Conservation (phyloP, 1,140 invertebrate genomes). For the Phortica variegata region DNA sequence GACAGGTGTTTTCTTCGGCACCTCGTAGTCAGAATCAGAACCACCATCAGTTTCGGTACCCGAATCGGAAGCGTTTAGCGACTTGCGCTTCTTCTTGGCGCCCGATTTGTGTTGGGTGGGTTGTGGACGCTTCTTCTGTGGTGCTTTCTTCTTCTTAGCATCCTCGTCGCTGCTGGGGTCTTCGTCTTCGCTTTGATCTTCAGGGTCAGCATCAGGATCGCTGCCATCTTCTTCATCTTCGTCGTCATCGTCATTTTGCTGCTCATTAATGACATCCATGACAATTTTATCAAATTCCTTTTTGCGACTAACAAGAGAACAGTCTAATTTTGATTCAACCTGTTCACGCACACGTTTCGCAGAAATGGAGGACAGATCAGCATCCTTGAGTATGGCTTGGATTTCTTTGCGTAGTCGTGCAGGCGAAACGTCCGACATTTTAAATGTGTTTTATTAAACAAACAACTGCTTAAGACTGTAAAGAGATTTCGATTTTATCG, state of each 20-base stretch:
- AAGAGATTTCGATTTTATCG: too few relatives aligned
- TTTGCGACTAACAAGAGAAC: conserved; percentile 74
- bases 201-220: conserved; percentile 60
- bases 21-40: conserved; percentile 77
- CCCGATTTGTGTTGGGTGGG: conserved; percentile 54
- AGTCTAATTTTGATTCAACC: conserved; percentile 77
- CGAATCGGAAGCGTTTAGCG: conserved; percentile 42
- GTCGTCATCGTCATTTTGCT: conserved; percentile 59
- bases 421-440: conserved; percentile 52
- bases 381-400: conserved; percentile 75
- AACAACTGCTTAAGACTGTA: too few relatives aligned
- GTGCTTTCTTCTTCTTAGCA: conserved; percentile 50
- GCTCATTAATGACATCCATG: conserved; percentile 63
- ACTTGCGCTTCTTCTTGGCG: conserved; percentile 63
- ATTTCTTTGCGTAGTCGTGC: conserved; percentile 43
- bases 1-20: conserved; percentile 60
- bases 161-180: conserved; percentile 57
- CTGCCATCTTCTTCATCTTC: conserved; percentile 68
- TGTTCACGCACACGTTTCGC: conserved; percentile 89
- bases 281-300: conserved; percentile 83
- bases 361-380: conserved; percentile 79
- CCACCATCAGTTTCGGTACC: conserved; percentile 75
- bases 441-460: too few relatives aligned
- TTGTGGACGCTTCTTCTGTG: conserved; percentile 55
- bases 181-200: conserved; percentile 64